Evolutionary conservation across 2,113 vertebrate species (phyloP), one percentile per base, ranked within the genome.

Genomic region (Neolamprologus cancellatus): DNA sequence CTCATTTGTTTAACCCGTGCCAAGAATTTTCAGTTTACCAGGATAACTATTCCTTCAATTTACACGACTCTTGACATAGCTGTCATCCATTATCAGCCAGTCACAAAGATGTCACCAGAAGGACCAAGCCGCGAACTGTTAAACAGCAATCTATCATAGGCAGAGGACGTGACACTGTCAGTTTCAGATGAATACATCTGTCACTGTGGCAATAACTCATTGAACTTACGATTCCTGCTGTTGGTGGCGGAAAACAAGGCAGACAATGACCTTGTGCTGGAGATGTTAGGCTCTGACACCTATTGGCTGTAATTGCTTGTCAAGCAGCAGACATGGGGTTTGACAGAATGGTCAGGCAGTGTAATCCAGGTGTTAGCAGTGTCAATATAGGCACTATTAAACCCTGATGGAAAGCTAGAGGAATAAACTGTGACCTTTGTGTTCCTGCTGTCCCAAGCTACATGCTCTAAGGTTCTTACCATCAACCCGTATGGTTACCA

Each of bases 301-400:
- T 55, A 87, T 91, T 89, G 93, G 87, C 85, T 90, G 89, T 91
- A 92, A 94, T 94, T 94, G 87, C 89, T 93, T 95, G 94, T 94
- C 94, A 93, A 91, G 34, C 85, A 83, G 64, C 78, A 84, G 92
- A 88, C 88, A 32, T 25, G 39, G 25, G 81, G 25, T 87, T 84
- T 93, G 92, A 94, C 84, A 84, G 87, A 93, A 86, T 82, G 64
- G 88, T 76, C 34, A n/a, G 66, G 84, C 28, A 28, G 64, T 3
- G 17, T 86, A 92, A 91, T 90, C 87, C 90, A 91, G 88, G 89
- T 92, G 90, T 94, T 92, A 93, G 79, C 84, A 13, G 41, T 87
- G 78, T 85, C 81, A 89, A 18, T 84, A 55, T 55, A 53, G 78
- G 44, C 28, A 59, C 18, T 4, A 32, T 36, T 54, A 52, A 89